These are phyloP conservation scores for Lydus trimaculatus DNA, from an alignment of 2,888 invertebrate genomes.

Conservation along the genomic window DNA sequence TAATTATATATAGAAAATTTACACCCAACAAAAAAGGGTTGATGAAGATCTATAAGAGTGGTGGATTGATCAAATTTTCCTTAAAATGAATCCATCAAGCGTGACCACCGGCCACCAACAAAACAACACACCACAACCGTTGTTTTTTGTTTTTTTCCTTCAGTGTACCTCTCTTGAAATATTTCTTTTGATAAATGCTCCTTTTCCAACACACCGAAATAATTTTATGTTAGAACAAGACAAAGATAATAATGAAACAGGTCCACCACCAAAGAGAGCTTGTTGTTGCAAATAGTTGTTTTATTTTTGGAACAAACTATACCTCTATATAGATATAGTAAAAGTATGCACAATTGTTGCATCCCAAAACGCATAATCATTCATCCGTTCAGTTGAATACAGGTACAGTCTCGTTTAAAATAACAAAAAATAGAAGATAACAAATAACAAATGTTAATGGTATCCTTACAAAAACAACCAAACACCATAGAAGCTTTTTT, in stretches of 20 bases:
- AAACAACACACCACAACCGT: constrained; percentile 10
- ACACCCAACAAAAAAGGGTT: no score
- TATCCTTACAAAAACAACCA: no score
- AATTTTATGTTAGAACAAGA: not conserved
- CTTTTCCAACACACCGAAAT: not conserved
- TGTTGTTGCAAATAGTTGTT: not conserved
- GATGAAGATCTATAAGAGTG: not conserved
- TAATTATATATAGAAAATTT: no score
- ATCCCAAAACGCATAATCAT: constrained; percentile 45
- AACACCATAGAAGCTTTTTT: not conserved
- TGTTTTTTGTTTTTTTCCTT: constrained; percentile 10
- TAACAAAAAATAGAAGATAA: constrained; percentile 42
- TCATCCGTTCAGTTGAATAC: constrained; percentile 31
- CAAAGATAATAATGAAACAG: constrained; percentile 2
- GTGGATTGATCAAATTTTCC: constrained; percentile 26
- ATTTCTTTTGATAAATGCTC: not conserved
- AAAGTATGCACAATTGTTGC: constrained; percentile 39
- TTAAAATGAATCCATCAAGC: constrained; percentile 32
- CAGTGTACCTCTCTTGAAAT: not conserved
- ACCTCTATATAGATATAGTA: constrained; percentile 14
- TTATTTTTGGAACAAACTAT: not conserved
- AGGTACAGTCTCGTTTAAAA: constrained; percentile 36
- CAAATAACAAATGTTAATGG: no score
- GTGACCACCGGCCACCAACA: constrained; percentile 25
- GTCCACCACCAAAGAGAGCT: constrained; percentile 1